Conservation (phyloP, 2,888 invertebrate genomes). For the Adela reaumurella region DNA sequence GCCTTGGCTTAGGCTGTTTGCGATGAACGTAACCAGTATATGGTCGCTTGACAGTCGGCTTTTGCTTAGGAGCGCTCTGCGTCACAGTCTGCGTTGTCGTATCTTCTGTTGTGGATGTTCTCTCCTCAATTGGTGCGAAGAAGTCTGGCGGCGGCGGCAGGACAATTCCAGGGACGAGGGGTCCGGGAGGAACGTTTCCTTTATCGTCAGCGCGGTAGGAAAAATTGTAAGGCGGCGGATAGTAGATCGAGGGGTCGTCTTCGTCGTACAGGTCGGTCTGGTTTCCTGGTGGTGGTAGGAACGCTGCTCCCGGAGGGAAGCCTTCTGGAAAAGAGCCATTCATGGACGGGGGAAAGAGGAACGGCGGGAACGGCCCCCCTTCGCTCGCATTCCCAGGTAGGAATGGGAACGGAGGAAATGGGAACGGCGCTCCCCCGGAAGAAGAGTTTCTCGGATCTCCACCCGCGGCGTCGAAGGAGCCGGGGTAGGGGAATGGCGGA, state of each 20-base stretch:
- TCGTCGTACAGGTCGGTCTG: constrained; percentile 77
- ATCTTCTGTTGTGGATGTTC: constrained; percentile 26
- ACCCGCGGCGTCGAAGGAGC: constrained; percentile 52
- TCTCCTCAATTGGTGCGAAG: constrained; percentile 68
- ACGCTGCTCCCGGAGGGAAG: constrained; percentile 54
- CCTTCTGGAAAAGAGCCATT: constrained; percentile 58
- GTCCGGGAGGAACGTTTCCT: constrained; percentile 76
- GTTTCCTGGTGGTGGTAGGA: constrained; percentile 69
- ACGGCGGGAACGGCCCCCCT: constrained; percentile 31
- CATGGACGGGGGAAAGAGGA: constrained; percentile 52
- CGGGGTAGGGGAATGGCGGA: constrained; percentile 58
- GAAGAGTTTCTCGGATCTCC: constrained; percentile 63
- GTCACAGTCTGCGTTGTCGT: constrained; percentile 24
- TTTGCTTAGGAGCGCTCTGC: constrained; percentile 21
- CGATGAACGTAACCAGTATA: constrained; percentile 29
- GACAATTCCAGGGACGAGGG: constrained; percentile 83
- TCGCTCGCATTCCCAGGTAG: constrained; percentile 57
- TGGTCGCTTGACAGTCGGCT: constrained; percentile 27
- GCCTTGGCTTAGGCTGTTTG: constrained; percentile 38
- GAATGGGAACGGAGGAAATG: constrained; percentile 62
- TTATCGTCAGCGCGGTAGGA: constrained; percentile 77
- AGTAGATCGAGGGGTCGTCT: constrained; percentile 88
- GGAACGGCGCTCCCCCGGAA: constrained; percentile 63
- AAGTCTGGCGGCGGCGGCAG: constrained; percentile 86
- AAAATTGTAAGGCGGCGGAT: constrained; percentile 89